Evolutionary conservation across 2,113 vertebrate species (phyloP).

Genomic region (Rhagologus leucostigma): DNA sequence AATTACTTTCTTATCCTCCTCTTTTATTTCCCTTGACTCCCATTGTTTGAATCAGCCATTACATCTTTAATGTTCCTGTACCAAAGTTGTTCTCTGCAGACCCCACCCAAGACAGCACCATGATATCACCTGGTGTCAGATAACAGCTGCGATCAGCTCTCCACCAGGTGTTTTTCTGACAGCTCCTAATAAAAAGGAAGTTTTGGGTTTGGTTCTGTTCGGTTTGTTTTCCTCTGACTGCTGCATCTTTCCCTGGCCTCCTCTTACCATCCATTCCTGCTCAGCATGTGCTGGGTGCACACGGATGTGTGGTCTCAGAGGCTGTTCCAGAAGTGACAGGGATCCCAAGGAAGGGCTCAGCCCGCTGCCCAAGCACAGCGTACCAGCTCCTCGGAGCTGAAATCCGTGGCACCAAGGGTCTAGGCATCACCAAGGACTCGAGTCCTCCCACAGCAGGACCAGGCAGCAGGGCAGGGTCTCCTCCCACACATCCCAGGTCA

Average conservation of each 20-base stretch:
- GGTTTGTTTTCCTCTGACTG: background rate
- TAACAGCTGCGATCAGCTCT: background rate
- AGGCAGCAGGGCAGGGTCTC: background rate
- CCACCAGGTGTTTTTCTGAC: background rate
- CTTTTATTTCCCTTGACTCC: background rate
- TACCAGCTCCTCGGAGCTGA: background rate
- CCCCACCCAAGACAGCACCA: background rate
- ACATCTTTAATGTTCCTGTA: background rate
- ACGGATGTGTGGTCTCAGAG: fast-evolving
- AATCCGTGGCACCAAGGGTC: background rate
- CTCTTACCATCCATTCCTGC: background rate
- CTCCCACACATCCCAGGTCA: background rate
- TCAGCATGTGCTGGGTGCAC: background rate
- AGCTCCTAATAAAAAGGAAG: background rate
- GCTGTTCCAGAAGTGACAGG: background rate
- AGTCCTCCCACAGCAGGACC: background rate
- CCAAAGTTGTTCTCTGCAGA: background rate
- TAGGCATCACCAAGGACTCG: background rate
- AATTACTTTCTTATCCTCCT: conserved; percentile 35
- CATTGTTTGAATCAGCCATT: background rate
- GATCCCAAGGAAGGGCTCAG: background rate
- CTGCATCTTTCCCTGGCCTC: background rate
- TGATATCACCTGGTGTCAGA: background rate
- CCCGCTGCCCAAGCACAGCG: background rate
- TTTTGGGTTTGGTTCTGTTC: background rate